A percentile compares a stretch with the other conserved stretches of the same genome.
phyloP scores from a whole-genome alignment of 2,113 vertebrate genomes.

The Candoia aspera region DNA sequence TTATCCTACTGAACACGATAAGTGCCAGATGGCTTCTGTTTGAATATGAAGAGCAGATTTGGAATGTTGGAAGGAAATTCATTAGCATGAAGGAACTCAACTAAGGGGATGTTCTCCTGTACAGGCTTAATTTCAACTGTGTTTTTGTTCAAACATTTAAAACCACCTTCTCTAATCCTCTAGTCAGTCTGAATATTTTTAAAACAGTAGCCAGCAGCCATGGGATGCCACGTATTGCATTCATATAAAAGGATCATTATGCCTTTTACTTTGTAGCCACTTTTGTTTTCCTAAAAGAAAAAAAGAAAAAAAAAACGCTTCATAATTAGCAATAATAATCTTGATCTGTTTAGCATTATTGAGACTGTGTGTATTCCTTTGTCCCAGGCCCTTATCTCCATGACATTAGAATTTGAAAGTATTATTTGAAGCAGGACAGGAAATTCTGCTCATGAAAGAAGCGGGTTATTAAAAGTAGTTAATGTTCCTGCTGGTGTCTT shows the following conservation, averaged over 20 bases:
- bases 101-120: constrained; percentile 31
- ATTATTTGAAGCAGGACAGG: not conserved
- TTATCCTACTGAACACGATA: not conserved
- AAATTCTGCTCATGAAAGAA: not conserved
- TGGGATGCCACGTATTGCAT: constrained; percentile 37
- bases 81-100: constrained; percentile 42
- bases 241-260: not conserved
- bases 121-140: constrained; percentile 48
- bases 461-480: not conserved
- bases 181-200: constrained; percentile 53
- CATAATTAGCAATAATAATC: not conserved
- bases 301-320: not conserved
- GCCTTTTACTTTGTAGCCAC: not conserved
- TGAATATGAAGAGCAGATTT: not conserved
- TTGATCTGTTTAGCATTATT: not conserved
- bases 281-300: not conserved
- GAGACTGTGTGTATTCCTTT: not conserved
- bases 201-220: constrained; percentile 39
- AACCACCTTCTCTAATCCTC: constrained; percentile 59
- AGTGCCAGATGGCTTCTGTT: constrained; percentile 25
- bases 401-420: not conserved
- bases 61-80: not conserved
- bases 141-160: constrained; percentile 53
- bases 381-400: too few species aligned
- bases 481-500: not conserved